These are phyloP conservation scores for Heloderma charlesbogerti DNA, from an alignment of 2,113 vertebrate species.

Conservation along the genomic window DNA sequence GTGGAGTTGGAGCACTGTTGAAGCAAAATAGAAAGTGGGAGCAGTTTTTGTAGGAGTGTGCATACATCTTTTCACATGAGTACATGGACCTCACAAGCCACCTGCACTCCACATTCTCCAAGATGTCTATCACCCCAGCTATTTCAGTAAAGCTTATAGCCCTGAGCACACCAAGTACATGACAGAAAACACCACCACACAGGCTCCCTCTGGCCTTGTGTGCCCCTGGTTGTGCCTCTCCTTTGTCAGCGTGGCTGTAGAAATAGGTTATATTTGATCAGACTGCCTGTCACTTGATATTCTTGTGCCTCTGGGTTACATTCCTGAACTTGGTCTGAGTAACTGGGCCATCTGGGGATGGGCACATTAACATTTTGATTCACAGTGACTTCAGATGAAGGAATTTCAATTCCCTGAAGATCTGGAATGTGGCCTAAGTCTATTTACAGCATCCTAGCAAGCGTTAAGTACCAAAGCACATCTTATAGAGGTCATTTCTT, in stretches of 20 bases:
- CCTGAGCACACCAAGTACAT: neutral
- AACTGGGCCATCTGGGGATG: neutral
- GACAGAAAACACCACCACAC: neutral
- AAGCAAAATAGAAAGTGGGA: neutral
- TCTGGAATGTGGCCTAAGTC: neutral
- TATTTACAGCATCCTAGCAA: neutral
- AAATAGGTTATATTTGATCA: neutral
- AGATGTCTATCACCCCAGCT: neutral
- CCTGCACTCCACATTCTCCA: neutral
- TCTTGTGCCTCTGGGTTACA: neutral
- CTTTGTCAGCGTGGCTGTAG: neutral
- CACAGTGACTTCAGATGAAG: neutral
- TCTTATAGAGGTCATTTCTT: neutral
- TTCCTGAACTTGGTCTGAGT: neutral
- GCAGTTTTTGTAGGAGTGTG: neutral
- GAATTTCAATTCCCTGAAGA: neutral
- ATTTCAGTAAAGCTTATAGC: neutral
- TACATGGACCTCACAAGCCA: neutral
- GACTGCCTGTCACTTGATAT: neutral
- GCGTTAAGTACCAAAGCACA: neutral
- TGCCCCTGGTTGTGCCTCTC: neutral
- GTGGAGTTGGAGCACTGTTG: neutral
- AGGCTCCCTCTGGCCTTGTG: neutral
- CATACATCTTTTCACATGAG: neutral
- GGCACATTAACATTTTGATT: neutral